phyloP scores from a whole-genome alignment of 2,797 vertebrate genomes.

The Gallinago stenura region DNA sequence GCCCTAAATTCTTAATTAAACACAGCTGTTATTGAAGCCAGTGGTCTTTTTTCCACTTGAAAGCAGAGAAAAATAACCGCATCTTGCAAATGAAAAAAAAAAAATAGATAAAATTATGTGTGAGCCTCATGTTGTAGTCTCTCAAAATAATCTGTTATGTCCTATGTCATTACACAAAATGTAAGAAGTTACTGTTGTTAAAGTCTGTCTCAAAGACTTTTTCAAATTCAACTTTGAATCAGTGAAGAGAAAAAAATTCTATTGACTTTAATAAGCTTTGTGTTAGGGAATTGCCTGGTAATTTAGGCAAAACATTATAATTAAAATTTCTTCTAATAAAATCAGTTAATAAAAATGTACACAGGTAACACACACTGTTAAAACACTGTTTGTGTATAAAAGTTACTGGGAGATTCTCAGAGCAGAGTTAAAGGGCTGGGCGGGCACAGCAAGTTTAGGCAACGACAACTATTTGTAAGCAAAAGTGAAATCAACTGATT shows the following conservation, averaged over 20 bases:
- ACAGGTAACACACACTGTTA: neutral
- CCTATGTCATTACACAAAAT: neutral
- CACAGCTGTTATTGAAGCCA: neutral
- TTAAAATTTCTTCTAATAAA: neutral
- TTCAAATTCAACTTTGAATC: constrained; percentile 31
- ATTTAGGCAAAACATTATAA: neutral
- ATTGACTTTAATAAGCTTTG: constrained; percentile 7
- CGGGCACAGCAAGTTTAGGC: neutral
- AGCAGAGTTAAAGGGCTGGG: neutral
- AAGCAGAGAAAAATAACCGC: neutral
- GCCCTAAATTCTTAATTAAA: constrained; percentile 38
- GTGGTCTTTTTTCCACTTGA: neutral
- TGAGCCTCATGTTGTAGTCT: neutral
- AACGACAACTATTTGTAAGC: neutral
- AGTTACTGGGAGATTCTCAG: neutral
- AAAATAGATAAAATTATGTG: neutral
- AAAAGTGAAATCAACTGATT: constrained; percentile 7
- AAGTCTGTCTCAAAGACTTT: neutral
- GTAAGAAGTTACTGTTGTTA: neutral
- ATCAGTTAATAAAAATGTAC: neutral
- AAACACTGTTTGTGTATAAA: neutral
- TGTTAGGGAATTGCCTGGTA: neutral
- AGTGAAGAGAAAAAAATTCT: constrained; percentile 20
- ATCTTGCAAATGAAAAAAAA: neutral
- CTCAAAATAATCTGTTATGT: neutral